Base-by-base conservation (phyloP, 2,888 invertebrate species). In the Drosophila fulvimacula region DNA sequence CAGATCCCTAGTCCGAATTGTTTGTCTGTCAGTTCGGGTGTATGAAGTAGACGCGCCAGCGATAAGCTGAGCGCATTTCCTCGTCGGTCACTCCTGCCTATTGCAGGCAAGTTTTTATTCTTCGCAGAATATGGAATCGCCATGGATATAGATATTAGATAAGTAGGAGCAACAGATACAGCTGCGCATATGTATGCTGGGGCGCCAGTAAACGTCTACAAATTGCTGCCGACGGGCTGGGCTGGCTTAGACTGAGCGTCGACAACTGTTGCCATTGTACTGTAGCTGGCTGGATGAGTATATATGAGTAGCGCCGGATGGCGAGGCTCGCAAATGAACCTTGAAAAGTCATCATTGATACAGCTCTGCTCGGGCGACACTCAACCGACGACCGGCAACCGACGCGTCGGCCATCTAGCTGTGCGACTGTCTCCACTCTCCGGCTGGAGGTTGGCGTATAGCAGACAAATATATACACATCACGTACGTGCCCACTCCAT, bases 341-440 rank as follows among this genome's bases (percentile, higher is more conserved):
- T 88, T 88, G 77, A 88, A 88, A 85, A 88, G 84, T 79, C 84
- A 86, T 75, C 79, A 79, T 75, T 81, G 79, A 80, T 79, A 80
- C 56, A 51, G 68, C 59, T 44, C 58, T 53, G 66, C 53, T 41
- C 52, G 67, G 66, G 51, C 38, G 69, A 57, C 73, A 68, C 56
- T 48, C 64, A 59, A 67, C 67, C 57, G 56, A n/a, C n/a, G n/a
- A n/a, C n/a, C n/a, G 27, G 0, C 64, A 59, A 64, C 67, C 57
- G 57, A 62, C 62, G 66, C 46, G 67, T 56, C 63, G 30, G 30
- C 48, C 15, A 63, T 64, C 57, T 51, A 63, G 19, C 56, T 38
- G 36, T 15, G 41, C 42, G 49, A 41, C 41, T 64, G 64, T 68
- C 58, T 65, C 60, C 27, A 38, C 44, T 66, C n/a, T 46, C 30